Conservation (phyloP, 2,888 invertebrate species). For the Augochlorella aurata region DNA sequence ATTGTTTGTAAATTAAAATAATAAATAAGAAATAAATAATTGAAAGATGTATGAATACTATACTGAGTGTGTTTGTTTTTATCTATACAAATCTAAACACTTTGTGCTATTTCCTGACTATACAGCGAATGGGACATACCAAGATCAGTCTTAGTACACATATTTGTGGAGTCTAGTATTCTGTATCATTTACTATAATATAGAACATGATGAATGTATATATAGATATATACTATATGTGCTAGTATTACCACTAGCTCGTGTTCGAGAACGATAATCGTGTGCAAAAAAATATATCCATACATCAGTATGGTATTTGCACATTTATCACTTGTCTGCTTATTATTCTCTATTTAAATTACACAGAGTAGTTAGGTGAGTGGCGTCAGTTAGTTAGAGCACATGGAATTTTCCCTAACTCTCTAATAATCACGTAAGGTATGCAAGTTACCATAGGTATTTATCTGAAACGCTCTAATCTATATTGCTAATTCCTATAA, state of each 20-base stretch:
- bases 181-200: constrained; percentile 61
- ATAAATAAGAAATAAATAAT: constrained; percentile 22
- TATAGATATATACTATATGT: neutral
- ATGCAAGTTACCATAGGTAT: constrained; percentile 69
- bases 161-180: constrained; percentile 68
- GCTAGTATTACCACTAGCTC: constrained; percentile 61
- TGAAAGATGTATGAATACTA: neutral
- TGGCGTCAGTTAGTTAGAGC: constrained; percentile 71
- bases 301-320: constrained; percentile 45
- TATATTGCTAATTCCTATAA: constrained; percentile 67
- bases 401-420: constrained; percentile 74
- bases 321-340: constrained; percentile 60
- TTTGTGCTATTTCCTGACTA: constrained; percentile 29
- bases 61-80: constrained; percentile 12
- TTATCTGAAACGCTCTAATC: constrained; percentile 58
- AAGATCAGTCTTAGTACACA: constrained; percentile 75
- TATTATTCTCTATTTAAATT: constrained; percentile 69
- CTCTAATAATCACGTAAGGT: constrained; percentile 78
- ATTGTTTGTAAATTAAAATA: constrained; percentile 9
- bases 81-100: constrained; percentile 28
- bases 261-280: constrained; percentile 60
- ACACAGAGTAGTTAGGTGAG: constrained; percentile 72
- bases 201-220: constrained; percentile 43
- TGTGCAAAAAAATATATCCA: constrained; percentile 68
- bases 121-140: constrained; percentile 72